These are phyloP conservation scores for Glossosoma conforme DNA, from an alignment of 1,140 invertebrate genomes.

Conservation along the genomic window DNA sequence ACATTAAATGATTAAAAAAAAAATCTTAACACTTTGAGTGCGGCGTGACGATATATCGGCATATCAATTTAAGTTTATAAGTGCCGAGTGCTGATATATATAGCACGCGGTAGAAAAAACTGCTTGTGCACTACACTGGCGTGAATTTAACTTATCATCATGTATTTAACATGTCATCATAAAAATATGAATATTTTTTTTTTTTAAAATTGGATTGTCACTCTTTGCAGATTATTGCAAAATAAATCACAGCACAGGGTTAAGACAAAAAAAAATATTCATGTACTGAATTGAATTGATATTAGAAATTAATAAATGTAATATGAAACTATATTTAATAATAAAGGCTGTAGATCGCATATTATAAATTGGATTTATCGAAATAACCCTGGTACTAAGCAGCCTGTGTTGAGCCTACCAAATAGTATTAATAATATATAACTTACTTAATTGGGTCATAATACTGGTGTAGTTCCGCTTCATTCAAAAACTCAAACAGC, in stretches of 20 bases:
- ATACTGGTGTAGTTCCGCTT: conserved; percentile 87
- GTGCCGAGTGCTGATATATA: too few species aligned
- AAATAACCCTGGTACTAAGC: not conserved
- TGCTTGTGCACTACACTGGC: too few species aligned
- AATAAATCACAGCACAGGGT: too few species aligned
- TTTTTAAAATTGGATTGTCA: too few species aligned
- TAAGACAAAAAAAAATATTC: too few species aligned
- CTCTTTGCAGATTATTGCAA: too few species aligned
- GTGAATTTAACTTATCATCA: too few species aligned
- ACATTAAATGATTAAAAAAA: conserved; percentile 1
- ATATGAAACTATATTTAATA: not conserved
- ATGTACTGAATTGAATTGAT: not conserved
- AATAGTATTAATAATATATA: conserved; percentile 4
- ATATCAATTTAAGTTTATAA: too few species aligned
- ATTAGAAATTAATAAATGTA: not conserved
- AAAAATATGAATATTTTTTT: too few species aligned
- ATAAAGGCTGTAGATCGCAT: not conserved
- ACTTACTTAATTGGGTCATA: conserved; percentile 61
- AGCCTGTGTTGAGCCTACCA: not conserved
- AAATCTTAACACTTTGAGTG: not conserved
- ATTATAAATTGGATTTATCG: not conserved
- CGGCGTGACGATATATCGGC: too few species aligned
- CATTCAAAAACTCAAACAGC: conserved; percentile 84
- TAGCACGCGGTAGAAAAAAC: too few species aligned
- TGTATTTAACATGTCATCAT: too few species aligned